These are phyloP conservation scores for Heterotis niloticus DNA, from an alignment of 2,113 vertebrate species.

Conservation along the genomic window DNA sequence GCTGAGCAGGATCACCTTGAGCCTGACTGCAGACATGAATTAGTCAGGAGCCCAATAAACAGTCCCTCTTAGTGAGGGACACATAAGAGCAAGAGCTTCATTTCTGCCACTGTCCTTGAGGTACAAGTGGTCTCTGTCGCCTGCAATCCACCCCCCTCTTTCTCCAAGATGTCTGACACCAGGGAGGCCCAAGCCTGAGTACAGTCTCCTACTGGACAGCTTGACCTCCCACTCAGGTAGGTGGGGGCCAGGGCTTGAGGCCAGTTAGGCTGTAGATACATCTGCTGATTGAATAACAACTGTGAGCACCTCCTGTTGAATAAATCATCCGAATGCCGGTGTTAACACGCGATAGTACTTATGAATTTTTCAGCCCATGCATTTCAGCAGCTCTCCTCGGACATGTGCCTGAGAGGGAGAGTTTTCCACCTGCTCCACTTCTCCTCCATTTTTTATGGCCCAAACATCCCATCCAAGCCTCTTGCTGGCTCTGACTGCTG, in stretches of 20 bases:
- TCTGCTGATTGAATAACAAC: constrained; percentile 54
- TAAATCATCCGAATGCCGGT: constrained; percentile 54
- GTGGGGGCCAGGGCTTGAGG: constrained; percentile 22
- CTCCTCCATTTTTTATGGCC: constrained; percentile 34
- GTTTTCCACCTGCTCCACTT: constrained; percentile 32
- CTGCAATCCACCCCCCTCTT: constrained; percentile 27
- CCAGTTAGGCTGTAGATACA: constrained; percentile 32
- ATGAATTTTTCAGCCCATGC: constrained; percentile 61
- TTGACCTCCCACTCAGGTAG: background rate
- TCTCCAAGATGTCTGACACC: background rate
- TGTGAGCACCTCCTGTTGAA: constrained; percentile 52
- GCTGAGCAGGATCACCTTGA: constrained; percentile 23
- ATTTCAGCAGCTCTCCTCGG: constrained; percentile 33
- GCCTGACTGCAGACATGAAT: constrained; percentile 59
- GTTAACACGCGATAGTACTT: constrained; percentile 52
- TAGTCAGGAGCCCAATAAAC: constrained; percentile 59
- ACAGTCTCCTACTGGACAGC: background rate
- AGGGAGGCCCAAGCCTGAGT: background rate
- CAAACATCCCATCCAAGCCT: constrained; percentile 21
- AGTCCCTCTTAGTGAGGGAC: constrained; percentile 59
- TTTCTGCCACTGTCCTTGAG: constrained; percentile 3
- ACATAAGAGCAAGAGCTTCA: constrained; percentile 46
- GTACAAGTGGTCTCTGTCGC: constrained; percentile 43
- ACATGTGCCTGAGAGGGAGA: constrained; percentile 2
- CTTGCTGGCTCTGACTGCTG: constrained; percentile 30